These are phyloP conservation scores for Lumbricus terrestris DNA, from an alignment of 2,888 invertebrate species.

Conservation along the genomic window DNA sequence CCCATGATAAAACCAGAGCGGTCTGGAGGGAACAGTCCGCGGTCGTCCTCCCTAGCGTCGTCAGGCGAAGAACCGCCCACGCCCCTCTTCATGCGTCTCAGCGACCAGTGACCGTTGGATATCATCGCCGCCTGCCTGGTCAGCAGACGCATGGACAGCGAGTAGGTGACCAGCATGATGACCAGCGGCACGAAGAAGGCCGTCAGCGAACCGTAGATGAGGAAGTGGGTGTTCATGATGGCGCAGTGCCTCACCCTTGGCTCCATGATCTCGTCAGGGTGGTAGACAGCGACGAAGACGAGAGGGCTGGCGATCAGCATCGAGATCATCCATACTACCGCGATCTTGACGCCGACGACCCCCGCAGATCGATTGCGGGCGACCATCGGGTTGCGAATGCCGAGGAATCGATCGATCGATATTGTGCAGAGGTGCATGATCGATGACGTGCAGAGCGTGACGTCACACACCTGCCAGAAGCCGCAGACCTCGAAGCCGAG, in stretches of 20 bases:
- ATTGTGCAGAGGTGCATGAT: slow-evolving; percentile 66
- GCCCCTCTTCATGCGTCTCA: neutral
- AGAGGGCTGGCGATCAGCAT: slow-evolving; percentile 60
- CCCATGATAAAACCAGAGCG: neutral
- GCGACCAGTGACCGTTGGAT: slow-evolving; percentile 15
- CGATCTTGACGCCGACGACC: slow-evolving; percentile 73
- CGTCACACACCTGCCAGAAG: slow-evolving; percentile 64
- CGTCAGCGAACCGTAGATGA: slow-evolving; percentile 87
- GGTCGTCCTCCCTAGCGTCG: neutral
- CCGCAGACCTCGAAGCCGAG: slow-evolving; percentile 65
- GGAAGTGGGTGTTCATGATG: slow-evolving; percentile 47
- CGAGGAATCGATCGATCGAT: slow-evolving; percentile 73
- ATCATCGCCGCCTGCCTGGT: slow-evolving; percentile 60
- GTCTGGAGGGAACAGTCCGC: neutral
- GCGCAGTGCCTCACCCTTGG: slow-evolving; percentile 4
- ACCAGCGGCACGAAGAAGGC: slow-evolving; percentile 92
- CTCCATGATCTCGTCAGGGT: slow-evolving; percentile 66
- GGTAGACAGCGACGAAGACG: slow-evolving; percentile 61
- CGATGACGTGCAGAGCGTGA: slow-evolving; percentile 64
- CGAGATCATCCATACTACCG: slow-evolving; percentile 88
- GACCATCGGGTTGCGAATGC: slow-evolving; percentile 76
- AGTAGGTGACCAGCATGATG: slow-evolving; percentile 93
- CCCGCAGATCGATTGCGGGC: slow-evolving; percentile 54
- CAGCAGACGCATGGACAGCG: slow-evolving; percentile 82
- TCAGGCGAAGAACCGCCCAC: too few species aligned